Conservation (phyloP, 2,113 vertebrate genomes). For the Eudyptes chrysolophus region DNA sequence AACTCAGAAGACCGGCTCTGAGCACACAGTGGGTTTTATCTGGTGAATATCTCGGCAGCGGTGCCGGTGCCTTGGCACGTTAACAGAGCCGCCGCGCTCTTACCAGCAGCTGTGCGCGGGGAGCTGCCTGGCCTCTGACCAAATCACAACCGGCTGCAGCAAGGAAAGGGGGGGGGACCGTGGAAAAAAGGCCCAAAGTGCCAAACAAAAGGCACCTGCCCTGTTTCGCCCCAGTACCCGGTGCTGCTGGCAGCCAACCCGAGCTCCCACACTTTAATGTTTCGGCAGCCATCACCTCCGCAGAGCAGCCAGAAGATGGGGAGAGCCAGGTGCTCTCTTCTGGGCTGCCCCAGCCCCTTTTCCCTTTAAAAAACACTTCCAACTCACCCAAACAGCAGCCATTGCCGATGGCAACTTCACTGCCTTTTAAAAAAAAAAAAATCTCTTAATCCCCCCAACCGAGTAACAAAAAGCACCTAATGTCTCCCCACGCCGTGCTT, state of each 20-base stretch:
- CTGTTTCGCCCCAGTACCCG: not conserved
- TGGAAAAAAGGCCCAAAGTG: not conserved
- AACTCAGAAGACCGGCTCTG: not conserved
- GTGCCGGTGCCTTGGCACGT: not conserved
- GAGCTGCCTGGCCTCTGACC: not conserved
- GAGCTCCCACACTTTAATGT: not conserved
- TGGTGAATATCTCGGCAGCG: not conserved
- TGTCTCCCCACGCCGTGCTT: not conserved
- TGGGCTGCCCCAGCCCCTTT: not conserved
- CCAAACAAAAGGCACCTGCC: conserved; percentile 14
- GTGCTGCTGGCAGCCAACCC: not conserved
- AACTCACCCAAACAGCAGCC: not conserved
- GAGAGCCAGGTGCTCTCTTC: not conserved
- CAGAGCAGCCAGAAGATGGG: not conserved
- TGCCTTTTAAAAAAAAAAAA: not conserved
- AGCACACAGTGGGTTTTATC: not conserved
- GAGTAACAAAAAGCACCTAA: not conserved
- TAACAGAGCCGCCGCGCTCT: not conserved
- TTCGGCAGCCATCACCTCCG: not conserved
- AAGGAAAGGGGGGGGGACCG: not conserved
- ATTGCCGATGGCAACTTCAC: not conserved
- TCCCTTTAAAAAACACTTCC: not conserved
- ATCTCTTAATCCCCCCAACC: fast-evolving
- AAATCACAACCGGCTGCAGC: not conserved
- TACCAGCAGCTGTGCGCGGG: not conserved